Evolutionary conservation across 2,888 invertebrate genomes (phyloP).

Genomic region (Falcaria lacertinaria): DNA sequence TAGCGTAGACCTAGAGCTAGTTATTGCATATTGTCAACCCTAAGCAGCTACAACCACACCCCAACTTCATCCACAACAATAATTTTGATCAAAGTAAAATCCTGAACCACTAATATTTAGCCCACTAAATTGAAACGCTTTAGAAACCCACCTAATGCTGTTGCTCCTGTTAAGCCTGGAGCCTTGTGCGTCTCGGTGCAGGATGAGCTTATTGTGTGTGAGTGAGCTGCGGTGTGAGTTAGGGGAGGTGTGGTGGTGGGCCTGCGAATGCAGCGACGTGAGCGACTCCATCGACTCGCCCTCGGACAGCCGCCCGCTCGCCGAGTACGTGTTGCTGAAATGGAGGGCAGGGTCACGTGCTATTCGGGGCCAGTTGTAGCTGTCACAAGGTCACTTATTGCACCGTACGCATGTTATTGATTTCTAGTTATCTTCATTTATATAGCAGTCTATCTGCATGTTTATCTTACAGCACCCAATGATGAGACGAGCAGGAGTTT

Average conservation of each 20-base stretch:
- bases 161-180: conserved; percentile 92
- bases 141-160: conserved; percentile 89
- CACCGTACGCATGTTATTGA: not conserved
- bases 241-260: conserved; percentile 85
- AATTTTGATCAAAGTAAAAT: not conserved
- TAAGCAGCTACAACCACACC: too few relatives aligned
- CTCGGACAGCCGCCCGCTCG: conserved; percentile 89
- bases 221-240: conserved; percentile 83
- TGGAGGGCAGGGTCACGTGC: conserved; percentile 55
- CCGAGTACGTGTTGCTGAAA: conserved; percentile 85
- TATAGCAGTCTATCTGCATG: too few relatives aligned
- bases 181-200: conserved; percentile 80
- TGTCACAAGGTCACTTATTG: not conserved
- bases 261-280: conserved; percentile 88
- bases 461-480: too few relatives aligned
- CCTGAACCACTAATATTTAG: not conserved
- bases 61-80: not conserved
- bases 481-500: too few relatives aligned
- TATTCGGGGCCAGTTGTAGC: conserved; percentile 49
- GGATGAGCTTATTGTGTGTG: conserved; percentile 81
- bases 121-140: conserved; percentile 4
- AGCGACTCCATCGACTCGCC: conserved; percentile 93
- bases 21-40: too few relatives aligned
- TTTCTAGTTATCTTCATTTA: not conserved
- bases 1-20: too few relatives aligned